Base-by-base conservation (phyloP, 2,113 vertebrate genomes). In the Barbus barbus region DNA sequence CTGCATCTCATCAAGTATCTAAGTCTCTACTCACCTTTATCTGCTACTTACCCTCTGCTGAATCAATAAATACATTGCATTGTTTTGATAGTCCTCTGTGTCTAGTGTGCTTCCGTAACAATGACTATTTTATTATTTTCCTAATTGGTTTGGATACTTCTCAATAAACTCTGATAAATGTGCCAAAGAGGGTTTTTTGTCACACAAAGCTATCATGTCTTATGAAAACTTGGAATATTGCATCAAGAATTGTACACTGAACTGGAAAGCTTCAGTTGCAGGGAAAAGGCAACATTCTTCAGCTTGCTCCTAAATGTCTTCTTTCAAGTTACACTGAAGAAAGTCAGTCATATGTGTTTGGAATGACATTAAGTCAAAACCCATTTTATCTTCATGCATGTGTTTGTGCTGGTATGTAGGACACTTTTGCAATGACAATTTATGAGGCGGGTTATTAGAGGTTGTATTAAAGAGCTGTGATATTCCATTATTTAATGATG, bases 401-500 rank as follows among this genome's bases (percentile, higher is more conserved):
- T 69, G 22, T 58, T 77, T 77, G 48, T 78, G 69, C 73, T 77
- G 14, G 16, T 16, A 71, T 58, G 24, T 20, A 38, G 72, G 63
- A 33, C 14, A 33, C 38, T 36, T 24, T 84, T 46, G 38, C 61
- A 67, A 82, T 82, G 60, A 82, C 79, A 74, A 76, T 85, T 82
- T 58, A 63, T 74, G 51, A 31, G 72, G 38, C n/a, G 2, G 58
- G 24, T 51, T 28, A 76, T n/a, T 74, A 51, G 71, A 63, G 51
- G 60, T 7, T 76, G n/a, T 82, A 78, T 86, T 86, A 82, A 86
- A 60, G 26, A 22, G 5, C 58, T 76, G 14, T 69, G 22, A 77
- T 78, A 56, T 86, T 86, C 26, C 84, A 86, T 86, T 86, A 76
- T 82, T 85, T 85, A 82, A 86, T 71, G 84, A 69, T 60, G 67